Evolutionary conservation across 2,888 invertebrate genomes (phyloP).

Genomic region (Xestoiulus laeticollis): DNA sequence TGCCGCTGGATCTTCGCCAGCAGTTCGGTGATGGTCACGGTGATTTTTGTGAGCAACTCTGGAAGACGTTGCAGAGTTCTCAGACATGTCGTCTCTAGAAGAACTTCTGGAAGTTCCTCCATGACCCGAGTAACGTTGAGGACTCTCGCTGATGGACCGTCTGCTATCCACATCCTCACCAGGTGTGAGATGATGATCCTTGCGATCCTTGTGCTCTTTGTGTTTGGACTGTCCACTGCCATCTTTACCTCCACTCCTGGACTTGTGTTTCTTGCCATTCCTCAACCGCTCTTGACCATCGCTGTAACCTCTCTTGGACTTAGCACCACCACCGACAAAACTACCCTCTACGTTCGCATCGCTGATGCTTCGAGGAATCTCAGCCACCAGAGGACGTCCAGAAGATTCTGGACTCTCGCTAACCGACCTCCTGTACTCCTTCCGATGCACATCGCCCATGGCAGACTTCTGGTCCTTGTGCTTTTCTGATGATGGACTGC

Average conservation of each 20-base stretch:
- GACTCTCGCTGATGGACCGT: background rate
- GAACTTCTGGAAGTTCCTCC: background rate
- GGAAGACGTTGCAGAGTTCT: background rate
- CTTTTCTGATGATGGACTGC: background rate
- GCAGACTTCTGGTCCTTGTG: background rate
- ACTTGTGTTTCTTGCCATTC: constrained; percentile 48
- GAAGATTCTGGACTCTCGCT: constrained; percentile 51
- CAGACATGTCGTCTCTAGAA: background rate
- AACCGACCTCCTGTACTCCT: constrained; percentile 50
- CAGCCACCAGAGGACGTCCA: background rate
- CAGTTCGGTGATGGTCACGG: background rate
- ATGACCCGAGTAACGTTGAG: background rate
- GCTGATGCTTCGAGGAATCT: constrained; percentile 46
- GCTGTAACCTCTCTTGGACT: constrained; percentile 42
- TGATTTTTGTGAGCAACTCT: constrained; percentile 25
- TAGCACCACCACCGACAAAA: constrained; percentile 35
- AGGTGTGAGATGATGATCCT: background rate
- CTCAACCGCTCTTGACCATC: constrained; percentile 43
- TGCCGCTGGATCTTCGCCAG: background rate
- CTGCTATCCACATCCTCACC: constrained; percentile 11
- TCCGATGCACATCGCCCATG: background rate
- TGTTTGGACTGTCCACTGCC: background rate
- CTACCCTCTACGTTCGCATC: constrained; percentile 44
- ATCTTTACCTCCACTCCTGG: background rate
- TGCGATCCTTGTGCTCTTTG: background rate